Percentiles rank a stretch among this genome's conserved stretches.
Evolutionary conservation across 2,797 vertebrate genomes (phyloP).

Genomic region (Chaetophractus vellerosus): DNA sequence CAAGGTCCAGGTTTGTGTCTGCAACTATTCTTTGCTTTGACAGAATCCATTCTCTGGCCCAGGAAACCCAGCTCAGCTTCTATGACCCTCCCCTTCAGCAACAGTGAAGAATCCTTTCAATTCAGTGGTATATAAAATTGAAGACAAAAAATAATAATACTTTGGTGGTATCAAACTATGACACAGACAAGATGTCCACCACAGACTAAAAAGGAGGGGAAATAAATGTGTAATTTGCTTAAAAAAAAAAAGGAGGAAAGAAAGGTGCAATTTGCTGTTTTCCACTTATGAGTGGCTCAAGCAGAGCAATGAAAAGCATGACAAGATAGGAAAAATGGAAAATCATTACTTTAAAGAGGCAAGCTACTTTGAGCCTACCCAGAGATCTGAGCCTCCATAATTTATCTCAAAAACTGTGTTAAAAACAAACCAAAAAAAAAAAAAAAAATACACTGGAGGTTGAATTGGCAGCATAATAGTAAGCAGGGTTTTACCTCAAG

Average conservation of each 20-base stretch:
- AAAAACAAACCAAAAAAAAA: not conserved
- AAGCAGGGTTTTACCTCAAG: slow-evolving; percentile 28
- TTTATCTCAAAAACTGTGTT: slow-evolving; percentile 16
- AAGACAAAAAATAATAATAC: not conserved
- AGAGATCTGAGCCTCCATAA: slow-evolving; percentile 25
- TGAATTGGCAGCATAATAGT: slow-evolving; percentile 25
- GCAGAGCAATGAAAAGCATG: slow-evolving; percentile 27
- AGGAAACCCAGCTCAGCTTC: slow-evolving; percentile 66
- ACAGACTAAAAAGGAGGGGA: slow-evolving; percentile 16
- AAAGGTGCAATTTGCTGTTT: slow-evolving; percentile 49
- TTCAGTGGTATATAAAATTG: too few species aligned
- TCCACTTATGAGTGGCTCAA: slow-evolving; percentile 39
- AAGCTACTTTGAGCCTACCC: not conserved
- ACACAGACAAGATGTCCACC: slow-evolving; percentile 74
- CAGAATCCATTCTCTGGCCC: slow-evolving; percentile 72
- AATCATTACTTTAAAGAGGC: slow-evolving; percentile 11
- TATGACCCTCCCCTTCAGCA: slow-evolving; percentile 54
- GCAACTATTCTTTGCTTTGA: slow-evolving; percentile 78
- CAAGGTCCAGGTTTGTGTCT: slow-evolving; percentile 66
- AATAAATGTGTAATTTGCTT: too few species aligned
- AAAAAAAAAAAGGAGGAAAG: too few species aligned
- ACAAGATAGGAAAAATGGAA: slow-evolving; percentile 47
- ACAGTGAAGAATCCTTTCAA: slow-evolving; percentile 74
- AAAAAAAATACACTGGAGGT: not conserved
- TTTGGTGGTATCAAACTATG: slow-evolving; percentile 75